These are phyloP conservation scores for Stigmatopora argus DNA, from an alignment of 2,113 vertebrate genomes.

Conservation along the genomic window DNA sequence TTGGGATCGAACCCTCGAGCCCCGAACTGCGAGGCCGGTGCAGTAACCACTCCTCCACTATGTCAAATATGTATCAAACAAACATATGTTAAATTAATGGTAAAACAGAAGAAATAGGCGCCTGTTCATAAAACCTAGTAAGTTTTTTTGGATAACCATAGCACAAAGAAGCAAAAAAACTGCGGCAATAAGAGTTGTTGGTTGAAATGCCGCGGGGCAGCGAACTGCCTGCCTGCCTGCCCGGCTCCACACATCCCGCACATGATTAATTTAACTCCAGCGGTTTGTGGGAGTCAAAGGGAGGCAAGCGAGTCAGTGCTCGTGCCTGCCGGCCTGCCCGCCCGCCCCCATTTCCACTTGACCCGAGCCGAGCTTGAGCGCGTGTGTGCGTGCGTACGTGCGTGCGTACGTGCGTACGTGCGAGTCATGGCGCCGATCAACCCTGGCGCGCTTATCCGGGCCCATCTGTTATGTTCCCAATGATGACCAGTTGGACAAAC, in stretches of 20 bases:
- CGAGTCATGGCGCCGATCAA: not conserved
- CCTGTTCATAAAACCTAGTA: too few relatives aligned
- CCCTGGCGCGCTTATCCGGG: not conserved
- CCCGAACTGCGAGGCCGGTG: too few relatives aligned
- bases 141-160: too few relatives aligned
- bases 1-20: too few relatives aligned
- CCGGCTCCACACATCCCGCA: not conserved
- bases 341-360: not conserved
- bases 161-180: not conserved
- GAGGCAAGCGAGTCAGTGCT: not conserved
- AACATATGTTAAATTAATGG: too few relatives aligned
- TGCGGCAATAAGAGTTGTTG: not conserved
- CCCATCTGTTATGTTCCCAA: not conserved
- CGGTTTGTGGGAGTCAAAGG: not conserved
- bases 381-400: too few relatives aligned
- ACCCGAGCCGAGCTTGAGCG: not conserved
- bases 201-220: not conserved
- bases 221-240: constrained; percentile 3
- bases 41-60: too few relatives aligned
- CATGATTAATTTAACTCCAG: constrained; percentile 5
- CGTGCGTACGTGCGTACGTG: too few relatives aligned
- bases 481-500: not conserved
- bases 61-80: too few relatives aligned
- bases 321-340: too few relatives aligned
- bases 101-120: too few relatives aligned